phyloP scores from a whole-genome alignment of 1,140 invertebrate species.

The Rhizoglyphus robini region DNA sequence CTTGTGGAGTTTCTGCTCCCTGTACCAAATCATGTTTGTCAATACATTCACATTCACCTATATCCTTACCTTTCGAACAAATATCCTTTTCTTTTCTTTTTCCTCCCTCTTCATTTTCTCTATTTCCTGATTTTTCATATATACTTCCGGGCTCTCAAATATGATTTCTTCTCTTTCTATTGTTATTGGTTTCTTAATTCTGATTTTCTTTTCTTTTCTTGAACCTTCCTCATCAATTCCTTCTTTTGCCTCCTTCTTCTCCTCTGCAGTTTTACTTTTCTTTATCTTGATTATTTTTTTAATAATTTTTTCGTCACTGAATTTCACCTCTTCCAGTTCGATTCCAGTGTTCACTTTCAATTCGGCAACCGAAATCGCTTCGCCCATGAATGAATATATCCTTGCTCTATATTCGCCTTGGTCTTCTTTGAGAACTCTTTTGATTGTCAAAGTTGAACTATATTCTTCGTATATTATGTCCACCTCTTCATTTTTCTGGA shows the following conservation, averaged over 20 bases:
- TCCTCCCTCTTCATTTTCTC: no score
- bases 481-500: neutral
- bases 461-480: neutral
- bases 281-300: constrained; percentile 18
- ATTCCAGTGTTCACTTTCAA: neutral
- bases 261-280: constrained; percentile 15
- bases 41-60: no score
- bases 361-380: constrained; percentile 16
- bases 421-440: neutral
- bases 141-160: no score
- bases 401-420: constrained; percentile 8
- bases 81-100: no score
- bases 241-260: neutral
- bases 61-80: no score
- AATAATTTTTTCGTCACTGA: constrained; percentile 10
- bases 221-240: constrained; percentile 13
- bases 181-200: no score
- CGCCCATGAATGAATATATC: neutral
- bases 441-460: constrained; percentile 1
- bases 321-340: constrained; percentile 18
- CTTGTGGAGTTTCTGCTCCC: no score
- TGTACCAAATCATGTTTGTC: no score
- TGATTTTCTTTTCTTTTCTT: no score
- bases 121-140: no score
- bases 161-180: no score